phyloP scores from a whole-genome alignment of 2,113 vertebrate genomes.

The Pseudonaja textilis region DNA sequence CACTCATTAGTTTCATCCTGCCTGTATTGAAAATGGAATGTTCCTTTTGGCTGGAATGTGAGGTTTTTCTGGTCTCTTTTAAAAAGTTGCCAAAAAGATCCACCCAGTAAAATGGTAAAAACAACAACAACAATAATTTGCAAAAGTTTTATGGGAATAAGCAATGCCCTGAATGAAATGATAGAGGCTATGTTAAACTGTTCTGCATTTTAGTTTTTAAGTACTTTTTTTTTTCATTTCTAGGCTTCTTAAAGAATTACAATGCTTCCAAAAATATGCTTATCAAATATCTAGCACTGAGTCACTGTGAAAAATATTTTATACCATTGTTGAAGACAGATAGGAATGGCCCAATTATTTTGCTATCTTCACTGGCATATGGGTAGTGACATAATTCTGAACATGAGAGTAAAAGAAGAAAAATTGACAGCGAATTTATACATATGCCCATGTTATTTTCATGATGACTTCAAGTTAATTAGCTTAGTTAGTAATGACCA shows the following conservation, averaged over 20 bases:
- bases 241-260: neutral
- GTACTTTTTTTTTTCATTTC: neutral
- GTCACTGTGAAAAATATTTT: neutral
- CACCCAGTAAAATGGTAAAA: neutral
- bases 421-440: neutral
- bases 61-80: slow-evolving; percentile 1
- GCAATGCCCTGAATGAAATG: neutral
- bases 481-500: neutral
- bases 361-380: neutral
- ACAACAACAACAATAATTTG: neutral
- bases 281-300: neutral
- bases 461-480: neutral
- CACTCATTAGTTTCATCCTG: neutral
- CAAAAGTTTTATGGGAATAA: neutral
- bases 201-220: neutral
- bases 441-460: neutral
- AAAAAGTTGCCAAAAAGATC: neutral
- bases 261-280: neutral
- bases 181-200: neutral
- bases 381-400: neutral
- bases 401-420: neutral
- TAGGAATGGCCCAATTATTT: neutral
- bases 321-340: neutral
- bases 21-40: neutral
- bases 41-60: neutral